Conservation (phyloP, 2,888 invertebrate genomes). For the Euplexia lucipara region DNA sequence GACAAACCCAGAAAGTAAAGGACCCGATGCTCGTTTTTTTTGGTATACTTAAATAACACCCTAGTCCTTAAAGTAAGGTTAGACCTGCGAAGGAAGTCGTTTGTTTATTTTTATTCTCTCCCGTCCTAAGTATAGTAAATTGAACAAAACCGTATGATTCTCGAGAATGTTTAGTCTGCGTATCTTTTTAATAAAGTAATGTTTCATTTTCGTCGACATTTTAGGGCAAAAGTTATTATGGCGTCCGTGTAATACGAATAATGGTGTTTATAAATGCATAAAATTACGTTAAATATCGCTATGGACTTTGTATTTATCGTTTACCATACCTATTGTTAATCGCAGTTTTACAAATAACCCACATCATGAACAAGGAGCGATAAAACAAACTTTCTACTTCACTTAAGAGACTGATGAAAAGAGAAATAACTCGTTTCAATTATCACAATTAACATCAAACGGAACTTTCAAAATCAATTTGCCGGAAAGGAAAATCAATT, state of each 20-base stretch:
- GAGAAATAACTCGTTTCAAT: conserved; percentile 37
- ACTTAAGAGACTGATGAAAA: conserved; percentile 17
- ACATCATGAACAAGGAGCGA: background rate
- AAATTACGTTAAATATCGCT: background rate
- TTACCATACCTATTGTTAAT: background rate
- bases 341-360: background rate
- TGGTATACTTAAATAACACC: conserved; percentile 48
- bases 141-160: conserved; percentile 31
- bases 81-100: conserved; percentile 30
- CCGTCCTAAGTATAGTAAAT: conserved; percentile 14
- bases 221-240: background rate
- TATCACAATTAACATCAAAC: conserved; percentile 38
- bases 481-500: conserved; percentile 41
- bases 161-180: conserved; percentile 19
- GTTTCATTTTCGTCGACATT: conserved; percentile 19
- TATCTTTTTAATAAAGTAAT: conserved; percentile 34
- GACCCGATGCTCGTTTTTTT: conserved; percentile 48
- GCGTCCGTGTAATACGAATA: background rate
- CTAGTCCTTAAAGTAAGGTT: conserved; percentile 45
- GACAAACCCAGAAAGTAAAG: conserved; percentile 49
- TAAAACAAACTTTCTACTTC: conserved; percentile 19
- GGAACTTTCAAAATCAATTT: conserved; percentile 51
- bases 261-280: conserved; percentile 5
- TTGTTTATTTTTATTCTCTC: conserved; percentile 46
- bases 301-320: conserved; percentile 1